Evolutionary conservation across 2,113 vertebrate genomes (phyloP), one percentile per base, ranked within the genome.

Genomic region (Daubentonia madagascariensis): DNA sequence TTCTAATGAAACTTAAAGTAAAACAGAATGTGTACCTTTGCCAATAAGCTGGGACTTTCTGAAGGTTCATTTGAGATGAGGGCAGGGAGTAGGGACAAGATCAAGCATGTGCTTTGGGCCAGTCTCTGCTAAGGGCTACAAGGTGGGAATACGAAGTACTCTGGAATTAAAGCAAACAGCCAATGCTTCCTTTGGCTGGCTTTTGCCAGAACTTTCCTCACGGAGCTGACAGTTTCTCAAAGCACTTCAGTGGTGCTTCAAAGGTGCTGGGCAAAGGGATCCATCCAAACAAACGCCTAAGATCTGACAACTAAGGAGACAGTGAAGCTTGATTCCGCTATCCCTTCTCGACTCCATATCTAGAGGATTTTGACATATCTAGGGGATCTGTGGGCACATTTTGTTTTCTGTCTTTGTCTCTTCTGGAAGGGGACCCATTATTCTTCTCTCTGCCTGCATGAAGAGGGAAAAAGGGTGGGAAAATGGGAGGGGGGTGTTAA

Each of bases 41-140:
- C 98, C 98, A 98, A 94, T 45, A 70, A 91, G 85, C 94, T 98
- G 96, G 96, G 97, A 96, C 96, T 97, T 96, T 97, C 97, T 95
- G 94, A 93, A 94, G 95, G 96, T 8, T 96, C 95, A 96, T 96
- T 23, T 96, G 97, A 68, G 75, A 63, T 6, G 50, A 97, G 91
- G 95, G 97, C 95, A 94, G 98, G 96, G 97, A 98, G 88, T 67
- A 40, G 85, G 98, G 97, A 98, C 96, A 96, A 97, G 97, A 98
- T 97, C 76, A 40, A 97, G 98, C 96, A 97, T 48, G 97, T 83
- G 92, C 96, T 86, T 73, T 12, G 25, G 37, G 35, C 79, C 25
- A 40, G 35, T 61, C 85, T 95, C 93, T 65, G 70, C 90, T 76
- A 35, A 76, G 95, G 57, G 76, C 78, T 22, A 59, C 30, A 35